Evolutionary conservation across 2,888 invertebrate genomes (phyloP), one percentile per base, ranked within the genome.

Genomic region (Erannis defoliaria): DNA sequence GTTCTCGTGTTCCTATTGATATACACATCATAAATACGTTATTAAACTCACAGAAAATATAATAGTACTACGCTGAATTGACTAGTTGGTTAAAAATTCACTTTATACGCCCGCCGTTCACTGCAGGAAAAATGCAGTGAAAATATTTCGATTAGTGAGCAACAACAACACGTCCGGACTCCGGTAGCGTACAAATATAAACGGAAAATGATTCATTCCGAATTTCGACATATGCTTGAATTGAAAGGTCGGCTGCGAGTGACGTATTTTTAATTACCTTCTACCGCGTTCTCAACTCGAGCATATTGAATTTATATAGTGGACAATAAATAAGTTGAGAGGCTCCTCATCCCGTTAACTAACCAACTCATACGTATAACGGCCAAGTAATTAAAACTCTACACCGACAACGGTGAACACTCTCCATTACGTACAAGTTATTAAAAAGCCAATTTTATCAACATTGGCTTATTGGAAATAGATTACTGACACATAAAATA

Each of bases 191-290:
- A 84, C 84, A 87, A 89, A 89, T 87, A 89, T 85, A 86, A 86
- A 85, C 78, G 79, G 83, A 82, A 89, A 89, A 90, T 90, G 88
- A 90, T 88, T 90, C 89, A 90, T 90, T 90, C 84, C 82, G 80
- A 83, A 90, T 89, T 90, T 89, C 88, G 89, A 90, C 87, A 89
- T 89, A 90, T 90, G 88, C 86, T 86, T 87, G 80, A 89, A 88
- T 89, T 87, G 90, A 86, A 91, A 88, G 86, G 88, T 88, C 82
- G 86, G 85, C 89, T 93, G 92, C 88, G 83, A 89, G 82, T 91
- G 92, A 93, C 92, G 86, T 90, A 88, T 93, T 92, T 93, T 93
- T 92, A 93, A 93, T 92, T 90, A 92, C 88, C 88, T 80, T 77
- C 85, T 80, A 89, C 92, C 90, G 82, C 89, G 81, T 82, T 81